Conservation (phyloP, 2,113 vertebrate species). For the Jaculus jaculus region DNA sequence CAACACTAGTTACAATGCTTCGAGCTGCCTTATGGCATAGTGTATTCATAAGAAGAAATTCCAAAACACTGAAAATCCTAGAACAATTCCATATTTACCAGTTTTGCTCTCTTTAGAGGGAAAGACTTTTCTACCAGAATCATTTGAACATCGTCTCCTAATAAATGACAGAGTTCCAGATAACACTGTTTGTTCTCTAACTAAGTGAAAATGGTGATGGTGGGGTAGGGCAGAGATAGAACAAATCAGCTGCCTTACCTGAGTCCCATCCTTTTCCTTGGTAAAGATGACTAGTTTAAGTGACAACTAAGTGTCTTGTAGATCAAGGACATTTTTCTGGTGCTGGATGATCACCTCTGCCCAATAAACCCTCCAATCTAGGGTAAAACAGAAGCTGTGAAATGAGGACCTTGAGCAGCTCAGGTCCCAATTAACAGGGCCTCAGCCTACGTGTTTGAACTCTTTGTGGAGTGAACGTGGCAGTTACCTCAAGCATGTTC, state of each 20-base stretch:
- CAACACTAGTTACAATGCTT: not conserved
- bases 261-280: not conserved
- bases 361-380: not conserved
- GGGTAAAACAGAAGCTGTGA: not conserved
- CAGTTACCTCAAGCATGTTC: not conserved
- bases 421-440: conserved; percentile 24
- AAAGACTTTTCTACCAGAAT: not conserved
- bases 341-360: not conserved
- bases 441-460: not conserved
- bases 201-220: not conserved
- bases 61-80: not conserved
- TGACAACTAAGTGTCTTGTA: not conserved
- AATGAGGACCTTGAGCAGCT: not conserved
- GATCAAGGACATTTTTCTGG: not conserved
- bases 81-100: not conserved
- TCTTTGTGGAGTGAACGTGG: conserved; percentile 27
- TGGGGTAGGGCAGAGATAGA: not conserved
- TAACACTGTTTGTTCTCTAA: not conserved
- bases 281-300: not conserved
- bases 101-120: conserved; percentile 8
- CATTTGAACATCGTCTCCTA: conserved; percentile 23
- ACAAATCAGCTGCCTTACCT: not conserved
- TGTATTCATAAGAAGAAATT: not conserved
- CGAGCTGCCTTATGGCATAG: not conserved
- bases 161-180: not conserved